phyloP scores from a whole-genome alignment of 2,888 invertebrate species.

The Bombylius discolor region DNA sequence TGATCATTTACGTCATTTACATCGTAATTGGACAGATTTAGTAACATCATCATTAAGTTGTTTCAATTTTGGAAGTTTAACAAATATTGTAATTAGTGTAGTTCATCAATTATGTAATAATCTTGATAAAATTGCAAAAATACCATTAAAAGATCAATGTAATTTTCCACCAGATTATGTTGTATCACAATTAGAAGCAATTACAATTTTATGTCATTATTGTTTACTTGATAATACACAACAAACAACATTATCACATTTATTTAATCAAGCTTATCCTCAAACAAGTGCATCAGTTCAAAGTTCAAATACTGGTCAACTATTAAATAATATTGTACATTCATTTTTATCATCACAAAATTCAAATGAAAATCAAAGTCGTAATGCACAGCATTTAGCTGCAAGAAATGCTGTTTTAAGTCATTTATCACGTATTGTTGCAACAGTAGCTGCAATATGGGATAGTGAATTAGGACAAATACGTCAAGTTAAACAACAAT shows the following conservation, averaged over 20 bases:
- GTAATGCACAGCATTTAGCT: slow-evolving; percentile 33
- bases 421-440: slow-evolving; percentile 67
- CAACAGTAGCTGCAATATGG: slow-evolving; percentile 69
- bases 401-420: slow-evolving; percentile 64
- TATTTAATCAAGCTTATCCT: slow-evolving; percentile 43
- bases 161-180: slow-evolving; percentile 60
- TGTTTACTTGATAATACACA: slow-evolving; percentile 53
- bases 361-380: slow-evolving; percentile 22
- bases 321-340: slow-evolving; percentile 67
- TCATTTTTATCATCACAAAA: slow-evolving; percentile 56
- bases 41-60: slow-evolving; percentile 69
- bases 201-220: slow-evolving; percentile 67
- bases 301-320: slow-evolving; percentile 51
- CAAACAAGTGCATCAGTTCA: slow-evolving; percentile 41
- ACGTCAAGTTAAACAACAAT: slow-evolving; percentile 52
- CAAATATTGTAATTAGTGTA: slow-evolving; percentile 62
- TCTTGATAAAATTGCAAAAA: slow-evolving; percentile 49
- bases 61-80: slow-evolving; percentile 56
- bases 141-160: slow-evolving; percentile 26
- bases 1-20: slow-evolving; percentile 55
- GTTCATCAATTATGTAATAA: slow-evolving; percentile 60
- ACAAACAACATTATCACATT: slow-evolving; percentile 42
- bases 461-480: slow-evolving; percentile 49
- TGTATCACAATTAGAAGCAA: slow-evolving; percentile 60
- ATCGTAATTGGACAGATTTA: slow-evolving; percentile 71